Evolutionary conservation across 2,113 vertebrate genomes (phyloP), one percentile per base, ranked within the genome.

Genomic region (Halichoeres trimaculatus): DNA sequence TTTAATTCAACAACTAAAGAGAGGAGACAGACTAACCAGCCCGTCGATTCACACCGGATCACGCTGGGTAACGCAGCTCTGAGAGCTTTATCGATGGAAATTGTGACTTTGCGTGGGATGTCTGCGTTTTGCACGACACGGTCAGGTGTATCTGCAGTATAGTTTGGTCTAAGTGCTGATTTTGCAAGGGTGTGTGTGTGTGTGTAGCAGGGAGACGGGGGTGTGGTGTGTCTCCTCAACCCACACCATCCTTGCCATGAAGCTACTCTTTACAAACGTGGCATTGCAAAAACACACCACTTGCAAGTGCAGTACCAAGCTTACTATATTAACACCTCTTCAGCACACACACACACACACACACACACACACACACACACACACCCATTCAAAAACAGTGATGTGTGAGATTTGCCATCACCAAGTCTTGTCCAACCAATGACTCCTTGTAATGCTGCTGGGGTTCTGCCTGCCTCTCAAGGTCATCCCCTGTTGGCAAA

Each of bases 401-500:
- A 68, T 57, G 23, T 26, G 11, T 10, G 38, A 38, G 41, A 68
- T 69, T 38, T 58, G 0, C 41, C 56, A 54, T n/a, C 62, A 58
- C 74, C 36, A 34, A 41, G 57, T 20, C 52, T 50, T 58, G 30
- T 30, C 30, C 35, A 24, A 47, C 20, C n/a, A 41, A 16, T 40
- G 26, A 45, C 67, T 35, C 56, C 13, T 1, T 61, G 13, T 59
- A 51, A 17, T 59, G 69, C 54, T 54, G 72, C 74, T 47, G 36
- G 65, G 55, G 72, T 83, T 85, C 73, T 72, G 74, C 73, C 80
- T 74, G 62, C 41, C 54, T 86, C 79, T 93, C 91, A 94, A 94
- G 93, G 93, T 93, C 93, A 93, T 89, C 67, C 78, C 80, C 62
- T 85, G 78, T 83, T 88, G 84, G 78, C 76, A 88, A 83, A 82